phyloP scores from a whole-genome alignment of 2,797 vertebrate species.

The Hyperoplus lanceolatus region DNA sequence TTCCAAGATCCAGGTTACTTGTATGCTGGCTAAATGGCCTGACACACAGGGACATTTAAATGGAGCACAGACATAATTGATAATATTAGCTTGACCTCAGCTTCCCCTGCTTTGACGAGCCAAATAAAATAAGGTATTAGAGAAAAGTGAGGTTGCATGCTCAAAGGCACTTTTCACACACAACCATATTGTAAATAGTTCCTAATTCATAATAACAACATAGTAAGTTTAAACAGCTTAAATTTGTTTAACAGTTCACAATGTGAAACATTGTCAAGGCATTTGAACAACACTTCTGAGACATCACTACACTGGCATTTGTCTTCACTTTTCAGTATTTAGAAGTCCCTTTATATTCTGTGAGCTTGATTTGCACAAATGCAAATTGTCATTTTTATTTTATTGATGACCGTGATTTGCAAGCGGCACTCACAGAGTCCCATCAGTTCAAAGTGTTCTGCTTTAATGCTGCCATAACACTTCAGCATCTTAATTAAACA shows the following conservation, averaged over 20 bases:
- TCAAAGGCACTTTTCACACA: neutral
- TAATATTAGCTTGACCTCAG: neutral
- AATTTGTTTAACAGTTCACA: no score
- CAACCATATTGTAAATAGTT: neutral
- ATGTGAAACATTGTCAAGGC: no score
- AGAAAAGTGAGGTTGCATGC: neutral
- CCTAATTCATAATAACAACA: neutral
- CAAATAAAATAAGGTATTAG: neutral
- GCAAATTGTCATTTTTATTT: constrained; percentile 20
- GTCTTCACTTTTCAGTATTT: neutral
- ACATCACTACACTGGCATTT: neutral
- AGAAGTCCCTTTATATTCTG: neutral
- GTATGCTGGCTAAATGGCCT: neutral
- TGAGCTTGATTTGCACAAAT: constrained; percentile 17
- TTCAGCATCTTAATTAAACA: constrained; percentile 72
- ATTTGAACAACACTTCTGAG: neutral
- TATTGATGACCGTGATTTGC: constrained; percentile 17
- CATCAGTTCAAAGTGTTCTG: constrained; percentile 49
- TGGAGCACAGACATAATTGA: neutral
- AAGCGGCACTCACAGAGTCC: constrained; percentile 18
- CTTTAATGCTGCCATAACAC: constrained; percentile 55
- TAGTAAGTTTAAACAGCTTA: no score
- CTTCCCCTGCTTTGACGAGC: neutral
- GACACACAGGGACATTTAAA: neutral
- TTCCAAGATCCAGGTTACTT: neutral